These are phyloP conservation scores for Apodemus agrarius DNA, from an alignment of 2,797 vertebrate genomes.

Conservation along the genomic window DNA sequence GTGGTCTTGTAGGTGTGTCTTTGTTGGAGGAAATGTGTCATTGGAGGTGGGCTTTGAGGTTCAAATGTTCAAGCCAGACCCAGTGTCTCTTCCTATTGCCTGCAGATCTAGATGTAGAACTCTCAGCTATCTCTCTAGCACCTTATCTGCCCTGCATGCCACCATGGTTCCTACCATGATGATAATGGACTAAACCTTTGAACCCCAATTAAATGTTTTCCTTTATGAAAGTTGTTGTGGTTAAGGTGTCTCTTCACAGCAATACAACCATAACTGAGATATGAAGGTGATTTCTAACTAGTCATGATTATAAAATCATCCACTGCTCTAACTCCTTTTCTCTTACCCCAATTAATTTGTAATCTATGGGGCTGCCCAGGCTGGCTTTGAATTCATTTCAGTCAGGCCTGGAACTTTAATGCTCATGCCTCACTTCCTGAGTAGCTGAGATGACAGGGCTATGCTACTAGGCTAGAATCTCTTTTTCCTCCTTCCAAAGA, in stretches of 20 bases:
- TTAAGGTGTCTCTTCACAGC: not conserved
- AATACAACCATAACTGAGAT: not conserved
- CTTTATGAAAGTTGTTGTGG: not conserved
- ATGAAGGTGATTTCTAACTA: not conserved
- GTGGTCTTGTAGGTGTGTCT: not conserved
- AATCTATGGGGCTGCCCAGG: not conserved
- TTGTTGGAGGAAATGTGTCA: not conserved
- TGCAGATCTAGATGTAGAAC: not conserved
- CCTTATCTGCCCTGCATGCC: not conserved
- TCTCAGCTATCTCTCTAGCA: not conserved
- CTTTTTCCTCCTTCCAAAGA: constrained; percentile 10
- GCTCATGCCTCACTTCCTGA: not conserved
- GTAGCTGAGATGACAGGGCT: not conserved
- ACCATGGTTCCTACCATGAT: not conserved
- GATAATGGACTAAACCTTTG: not conserved
- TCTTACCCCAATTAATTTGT: not conserved
- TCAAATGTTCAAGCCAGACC: not conserved
- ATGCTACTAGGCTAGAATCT: not conserved
- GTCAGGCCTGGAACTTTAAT: not conserved
- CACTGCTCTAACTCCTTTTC: not conserved
- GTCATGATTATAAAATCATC: not conserved
- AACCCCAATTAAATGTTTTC: not conserved
- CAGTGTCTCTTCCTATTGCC: not conserved
- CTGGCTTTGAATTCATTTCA: not conserved
- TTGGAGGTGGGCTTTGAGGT: not conserved